Conservation (phyloP, 2,797 vertebrate species). For the Sebastes paucispinis region DNA sequence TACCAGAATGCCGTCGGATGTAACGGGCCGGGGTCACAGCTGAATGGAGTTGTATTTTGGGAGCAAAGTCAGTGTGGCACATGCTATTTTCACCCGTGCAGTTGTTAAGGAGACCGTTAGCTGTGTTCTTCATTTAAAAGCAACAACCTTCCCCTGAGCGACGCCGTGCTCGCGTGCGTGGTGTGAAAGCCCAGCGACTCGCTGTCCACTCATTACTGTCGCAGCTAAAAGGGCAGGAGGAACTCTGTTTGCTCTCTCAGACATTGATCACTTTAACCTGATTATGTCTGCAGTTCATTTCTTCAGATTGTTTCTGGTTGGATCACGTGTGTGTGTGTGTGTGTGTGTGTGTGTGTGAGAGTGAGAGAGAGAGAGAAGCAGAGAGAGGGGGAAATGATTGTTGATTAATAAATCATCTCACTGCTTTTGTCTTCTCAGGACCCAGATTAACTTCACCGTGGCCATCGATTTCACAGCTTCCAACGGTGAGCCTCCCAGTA, state of each 20-base stretch:
- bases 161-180: not conserved
- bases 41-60: not conserved
- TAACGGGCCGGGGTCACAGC: not conserved
- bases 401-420: conserved; percentile 38
- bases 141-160: not conserved
- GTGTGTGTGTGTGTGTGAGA: not conserved
- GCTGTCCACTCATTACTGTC: not conserved
- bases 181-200: not conserved
- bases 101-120: not conserved
- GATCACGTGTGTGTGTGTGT: not conserved
- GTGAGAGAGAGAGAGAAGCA: not conserved
- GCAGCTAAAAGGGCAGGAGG: conserved; percentile 8
- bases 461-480: conserved; percentile 99
- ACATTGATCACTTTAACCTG: conserved; percentile 20
- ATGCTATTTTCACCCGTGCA: not conserved
- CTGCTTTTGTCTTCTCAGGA: conserved; percentile 85
- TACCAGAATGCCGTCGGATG: not conserved
- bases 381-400: not conserved
- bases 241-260: conserved; percentile 11
- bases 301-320: conserved; percentile 6
- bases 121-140: not conserved
- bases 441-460: conserved; percentile 99
- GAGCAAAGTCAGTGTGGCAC: not conserved
- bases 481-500: conserved; percentile 87
- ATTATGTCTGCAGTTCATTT: conserved; percentile 27